phyloP scores from a whole-genome alignment of 2,113 vertebrate species.

The Clarias gariepinus region DNA sequence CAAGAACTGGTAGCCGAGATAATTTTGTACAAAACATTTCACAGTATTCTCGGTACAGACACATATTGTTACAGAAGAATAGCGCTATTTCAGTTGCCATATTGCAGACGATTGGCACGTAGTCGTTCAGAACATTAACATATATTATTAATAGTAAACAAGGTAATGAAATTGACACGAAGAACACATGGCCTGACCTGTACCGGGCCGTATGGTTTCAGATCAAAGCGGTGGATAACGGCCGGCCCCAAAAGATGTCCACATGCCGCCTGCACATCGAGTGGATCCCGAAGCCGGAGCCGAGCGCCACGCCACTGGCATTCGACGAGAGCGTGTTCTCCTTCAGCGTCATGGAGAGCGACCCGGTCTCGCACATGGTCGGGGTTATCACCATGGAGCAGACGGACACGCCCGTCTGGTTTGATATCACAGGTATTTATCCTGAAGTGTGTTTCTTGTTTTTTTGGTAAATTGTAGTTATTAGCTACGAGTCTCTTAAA shows the following conservation, averaged over 20 bases:
- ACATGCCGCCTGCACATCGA: constrained; percentile 92
- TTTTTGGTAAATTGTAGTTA: neutral
- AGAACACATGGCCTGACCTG: too few relatives aligned
- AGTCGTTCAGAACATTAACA: neutral
- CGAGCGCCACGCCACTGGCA: constrained; percentile 74
- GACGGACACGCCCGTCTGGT: constrained; percentile 85
- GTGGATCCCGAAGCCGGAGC: constrained; percentile 88
- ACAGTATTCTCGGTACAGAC: neutral
- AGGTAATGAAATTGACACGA: neutral
- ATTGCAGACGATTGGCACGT: neutral
- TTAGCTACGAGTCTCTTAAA: neutral
- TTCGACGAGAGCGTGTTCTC: constrained; percentile 89
- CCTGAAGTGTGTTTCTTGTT: neutral
- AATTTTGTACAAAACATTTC: neutral
- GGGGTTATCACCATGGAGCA: constrained; percentile 89
- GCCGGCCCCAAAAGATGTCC: constrained; percentile 93
- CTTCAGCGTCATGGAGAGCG: constrained; percentile 97
- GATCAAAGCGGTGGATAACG: constrained; percentile 98
- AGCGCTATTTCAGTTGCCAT: neutral
- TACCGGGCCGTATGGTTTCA: constrained; percentile 54
- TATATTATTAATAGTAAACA: neutral
- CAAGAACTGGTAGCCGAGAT: neutral
- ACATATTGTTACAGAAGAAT: neutral
- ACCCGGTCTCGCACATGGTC: constrained; percentile 96
- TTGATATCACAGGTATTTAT: constrained; percentile 90